Evolutionary conservation across 2,888 invertebrate genomes (phyloP).

Genomic region (Slavum lentiscoides): DNA sequence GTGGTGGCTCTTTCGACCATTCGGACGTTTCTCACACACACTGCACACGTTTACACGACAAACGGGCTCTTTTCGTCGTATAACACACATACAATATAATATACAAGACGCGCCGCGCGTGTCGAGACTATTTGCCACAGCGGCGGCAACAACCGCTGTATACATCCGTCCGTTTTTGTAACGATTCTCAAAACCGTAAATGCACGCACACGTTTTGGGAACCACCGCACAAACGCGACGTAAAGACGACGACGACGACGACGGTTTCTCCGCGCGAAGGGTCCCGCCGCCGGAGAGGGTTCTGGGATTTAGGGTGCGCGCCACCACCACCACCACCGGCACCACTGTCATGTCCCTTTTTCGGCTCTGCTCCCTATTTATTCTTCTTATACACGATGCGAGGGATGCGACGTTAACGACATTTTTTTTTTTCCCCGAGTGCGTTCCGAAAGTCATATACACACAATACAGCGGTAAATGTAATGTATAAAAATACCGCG

Average conservation of each 20-base stretch:
- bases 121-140: neutral
- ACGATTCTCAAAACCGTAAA: slow-evolving; percentile 22
- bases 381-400: neutral
- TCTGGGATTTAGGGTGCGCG: slow-evolving; percentile 48
- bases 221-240: neutral
- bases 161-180: neutral
- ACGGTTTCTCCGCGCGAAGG: slow-evolving; percentile 40
- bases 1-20: neutral
- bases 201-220: slow-evolving; percentile 29
- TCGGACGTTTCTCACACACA: neutral
- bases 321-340: no score
- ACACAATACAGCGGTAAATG: neutral
- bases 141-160: slow-evolving; percentile 12
- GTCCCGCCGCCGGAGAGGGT: slow-evolving; percentile 24
- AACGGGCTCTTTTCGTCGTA: neutral
- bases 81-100: no score
- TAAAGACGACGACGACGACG: slow-evolving; percentile 18
- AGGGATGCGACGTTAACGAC: slow-evolving; percentile 49
- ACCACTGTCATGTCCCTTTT: slow-evolving; percentile 31
- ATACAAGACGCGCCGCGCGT: neutral
- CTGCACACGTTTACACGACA: no score
- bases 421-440: slow-evolving; percentile 24
- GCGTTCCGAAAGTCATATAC: slow-evolving; percentile 35
- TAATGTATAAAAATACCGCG: neutral
- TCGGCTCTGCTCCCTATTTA: slow-evolving; percentile 22